Evolutionary conservation across 2,888 invertebrate genomes (phyloP), one percentile per base, ranked within the genome.

Genomic region (Cerceris rybyensis): DNA sequence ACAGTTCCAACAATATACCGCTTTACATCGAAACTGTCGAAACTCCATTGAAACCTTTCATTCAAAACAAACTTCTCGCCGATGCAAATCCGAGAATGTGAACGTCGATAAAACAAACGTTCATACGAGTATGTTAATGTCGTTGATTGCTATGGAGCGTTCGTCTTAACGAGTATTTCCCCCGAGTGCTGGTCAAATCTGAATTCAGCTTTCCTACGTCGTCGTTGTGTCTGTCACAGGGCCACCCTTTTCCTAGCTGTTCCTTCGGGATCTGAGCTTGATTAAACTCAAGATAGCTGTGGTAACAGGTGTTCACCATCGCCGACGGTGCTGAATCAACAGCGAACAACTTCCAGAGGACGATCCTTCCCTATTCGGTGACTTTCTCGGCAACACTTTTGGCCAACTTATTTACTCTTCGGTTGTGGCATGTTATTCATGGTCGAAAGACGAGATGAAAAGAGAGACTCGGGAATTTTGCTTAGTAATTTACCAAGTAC

Each of bases 251-350:
- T 43, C 66, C 63, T 60, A 59, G 67, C 49, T 41, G 76, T 60
- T 80, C 75, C 78, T 81, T 68, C 75, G 74, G 78, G 72, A 75
- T 59, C 63, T 58, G 67, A 46, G 72, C 78, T 87, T 88, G 88
- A 87, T 88, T 88, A 88, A 88, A 87, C 85, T 82, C 80, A 72
- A 75, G 79, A 76, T 80, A 80, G 81, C 76, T 71, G 71, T 41
- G 83, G 86, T 87, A 87, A 87, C 87, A 87, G 88, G 88, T 88
- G 88, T 86, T 84, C 86, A 73, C 72, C 75, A 77, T 83, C 78
- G 81, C 59, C 78, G 77, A 81, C 75, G 72, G 63, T 80, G 77
- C 75, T 70, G 83, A 80, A 78, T 84, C 82, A 82, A 84, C 84
- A 75, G 82, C 78, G 70, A 81, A 77, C 79, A 83, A 68, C 83